Evolutionary conservation across 92 coral and sea anemone genomes (phyloP), one percentile per base, ranked within the genome.

Genomic region (Phymanthus crucifer): DNA sequence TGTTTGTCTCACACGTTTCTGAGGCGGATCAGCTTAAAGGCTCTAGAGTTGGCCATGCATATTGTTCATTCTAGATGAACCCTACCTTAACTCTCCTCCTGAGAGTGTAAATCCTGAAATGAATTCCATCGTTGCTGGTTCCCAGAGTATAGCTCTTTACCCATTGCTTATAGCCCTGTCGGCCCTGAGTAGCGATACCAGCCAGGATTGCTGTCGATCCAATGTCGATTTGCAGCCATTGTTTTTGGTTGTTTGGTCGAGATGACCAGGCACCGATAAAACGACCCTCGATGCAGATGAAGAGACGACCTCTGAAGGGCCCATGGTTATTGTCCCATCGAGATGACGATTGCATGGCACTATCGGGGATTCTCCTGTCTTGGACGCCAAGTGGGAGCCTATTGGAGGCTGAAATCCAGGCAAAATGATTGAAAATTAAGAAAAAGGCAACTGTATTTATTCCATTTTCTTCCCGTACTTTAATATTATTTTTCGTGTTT

Each of bases 241-340:
- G 93, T 74, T 76, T 80, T 43, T 71, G 74, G 81, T 77, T 84
- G 58, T 86, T 86, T 0, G 69, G 80, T 26, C 84, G 72, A 6
- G 97, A 92, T 13, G 97, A 92, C 98, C 98, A 95, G 10, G 91
- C 91, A 6, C 98, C 98, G 14, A 79, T 84, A 71, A 74, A 77
- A 16, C 80, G 67, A 9, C 94, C 89, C 19, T 48, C 24, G 38
- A 75, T 78, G 72, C 97, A 90, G 9, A 68, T 78, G 77, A 80
- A 80, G 61, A 94, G 86, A 12, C 98, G 82, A 27, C 87, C 89
- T 13, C 89, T 79, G 73, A 31, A 74, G 34, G 96, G 80, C 2
- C 88, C 83, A 43, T 91, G 93, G 71, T 82, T 86, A 3, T 61
- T 74, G 69, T 87, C 88, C 89, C 89, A 85, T 35, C 75, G 71